Evolutionary conservation across 2,113 vertebrate species (phyloP).

Genomic region (Stigmatopora argus): DNA sequence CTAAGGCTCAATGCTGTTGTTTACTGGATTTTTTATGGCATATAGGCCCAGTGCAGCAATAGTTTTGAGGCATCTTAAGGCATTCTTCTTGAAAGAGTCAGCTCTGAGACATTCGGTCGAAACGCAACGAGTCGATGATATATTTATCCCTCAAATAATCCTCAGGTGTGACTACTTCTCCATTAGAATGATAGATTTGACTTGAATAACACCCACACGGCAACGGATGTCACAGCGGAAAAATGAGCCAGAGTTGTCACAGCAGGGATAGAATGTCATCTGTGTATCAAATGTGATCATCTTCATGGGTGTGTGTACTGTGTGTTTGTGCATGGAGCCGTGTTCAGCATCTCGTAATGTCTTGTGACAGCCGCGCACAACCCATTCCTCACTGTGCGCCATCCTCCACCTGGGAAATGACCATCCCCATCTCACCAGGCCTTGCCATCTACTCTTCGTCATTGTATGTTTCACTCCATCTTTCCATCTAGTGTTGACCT

Average conservation of each 20-base stretch:
- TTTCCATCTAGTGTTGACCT: neutral
- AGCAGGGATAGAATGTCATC: slow-evolving; percentile 68
- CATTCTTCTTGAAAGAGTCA: slow-evolving; percentile 55
- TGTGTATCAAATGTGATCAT: slow-evolving; percentile 74
- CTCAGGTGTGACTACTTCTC: slow-evolving; percentile 67
- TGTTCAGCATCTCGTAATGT: slow-evolving; percentile 53
- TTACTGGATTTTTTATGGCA: slow-evolving; percentile 22
- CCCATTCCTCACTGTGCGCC: slow-evolving; percentile 52
- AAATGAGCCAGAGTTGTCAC: slow-evolving; percentile 65
- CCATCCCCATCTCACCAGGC: slow-evolving; percentile 49
- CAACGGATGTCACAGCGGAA: slow-evolving; percentile 60
- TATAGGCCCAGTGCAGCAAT: slow-evolving; percentile 13
- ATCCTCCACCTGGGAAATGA: slow-evolving; percentile 67
- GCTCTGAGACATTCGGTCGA: slow-evolving; percentile 55
- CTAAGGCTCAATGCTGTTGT: slow-evolving; percentile 10
- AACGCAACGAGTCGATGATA: slow-evolving; percentile 56
- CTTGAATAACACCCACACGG: slow-evolving; percentile 69
- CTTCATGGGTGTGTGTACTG: slow-evolving; percentile 57
- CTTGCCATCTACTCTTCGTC: slow-evolving; percentile 51
- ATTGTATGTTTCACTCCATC: slow-evolving; percentile 12
- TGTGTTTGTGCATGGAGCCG: slow-evolving; percentile 31
- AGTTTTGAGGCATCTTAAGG: slow-evolving; percentile 26
- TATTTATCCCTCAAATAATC: slow-evolving; percentile 69
- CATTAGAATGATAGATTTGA: slow-evolving; percentile 73
- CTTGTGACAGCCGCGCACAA: slow-evolving; percentile 57